These are phyloP conservation scores for Toxonevra muliebris DNA, from an alignment of 2,888 invertebrate genomes.

Conservation along the genomic window DNA sequence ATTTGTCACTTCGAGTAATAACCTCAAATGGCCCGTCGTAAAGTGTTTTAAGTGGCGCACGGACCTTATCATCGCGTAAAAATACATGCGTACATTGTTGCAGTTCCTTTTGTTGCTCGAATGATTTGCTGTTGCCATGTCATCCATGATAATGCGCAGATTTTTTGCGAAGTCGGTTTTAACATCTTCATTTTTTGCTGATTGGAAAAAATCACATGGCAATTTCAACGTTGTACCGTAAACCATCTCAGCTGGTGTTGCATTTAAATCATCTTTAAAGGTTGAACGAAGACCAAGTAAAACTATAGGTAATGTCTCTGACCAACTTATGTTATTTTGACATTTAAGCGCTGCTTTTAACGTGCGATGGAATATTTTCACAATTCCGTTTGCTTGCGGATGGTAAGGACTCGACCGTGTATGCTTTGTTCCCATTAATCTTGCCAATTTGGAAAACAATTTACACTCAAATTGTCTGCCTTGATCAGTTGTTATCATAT, in stretches of 20 bases:
- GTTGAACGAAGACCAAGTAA: constrained; percentile 28
- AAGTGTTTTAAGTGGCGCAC: constrained; percentile 16
- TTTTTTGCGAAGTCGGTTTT: too few species aligned
- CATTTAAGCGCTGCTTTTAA: constrained; percentile 30
- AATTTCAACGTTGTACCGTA: constrained; percentile 33
- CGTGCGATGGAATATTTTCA: constrained; percentile 33
- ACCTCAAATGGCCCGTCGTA: constrained; percentile 21
- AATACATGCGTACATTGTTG: constrained; percentile 12
- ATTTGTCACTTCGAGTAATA: too few species aligned
- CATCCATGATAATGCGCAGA: too few species aligned
- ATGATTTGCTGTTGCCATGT: too few species aligned
- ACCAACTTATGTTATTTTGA: constrained; percentile 22
- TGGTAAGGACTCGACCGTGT: constrained; percentile 5
- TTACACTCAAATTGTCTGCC: constrained; percentile 33
- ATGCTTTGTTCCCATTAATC: constrained; percentile 24
- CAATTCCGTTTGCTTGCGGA: constrained; percentile 32
- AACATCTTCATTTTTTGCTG: too few species aligned
- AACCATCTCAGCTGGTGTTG: constrained; percentile 34
- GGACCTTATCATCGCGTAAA: constrained; percentile 14
- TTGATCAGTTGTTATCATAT: constrained; percentile 27
- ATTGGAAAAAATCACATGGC: constrained; percentile 37
- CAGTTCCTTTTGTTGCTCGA: too few species aligned
- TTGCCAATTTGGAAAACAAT: constrained; percentile 30
- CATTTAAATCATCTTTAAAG: constrained; percentile 31
- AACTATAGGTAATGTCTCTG: constrained; percentile 8